Evolutionary conservation across 2,888 invertebrate genomes (phyloP).

Genomic region (Temnothorax ravouxi): DNA sequence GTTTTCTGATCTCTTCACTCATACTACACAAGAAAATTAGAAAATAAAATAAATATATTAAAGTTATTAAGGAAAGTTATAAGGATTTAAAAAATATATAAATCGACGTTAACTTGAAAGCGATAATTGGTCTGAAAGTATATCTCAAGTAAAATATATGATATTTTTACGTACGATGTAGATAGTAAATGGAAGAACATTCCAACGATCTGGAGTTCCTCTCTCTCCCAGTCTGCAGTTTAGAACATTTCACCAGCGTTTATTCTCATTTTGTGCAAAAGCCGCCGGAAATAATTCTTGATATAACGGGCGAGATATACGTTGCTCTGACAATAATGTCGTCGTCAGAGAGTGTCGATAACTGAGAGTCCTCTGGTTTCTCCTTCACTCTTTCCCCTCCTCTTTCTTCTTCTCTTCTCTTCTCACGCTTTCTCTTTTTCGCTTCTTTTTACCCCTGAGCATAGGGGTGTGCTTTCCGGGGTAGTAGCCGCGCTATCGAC

Average conservation of each 20-base stretch:
- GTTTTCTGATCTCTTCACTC: neutral
- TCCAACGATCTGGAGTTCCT: neutral
- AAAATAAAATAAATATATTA: neutral
- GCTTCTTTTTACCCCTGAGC: conserved; percentile 51
- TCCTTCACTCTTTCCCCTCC: conserved; percentile 43
- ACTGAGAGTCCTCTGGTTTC: conserved; percentile 65
- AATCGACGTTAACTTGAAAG: neutral
- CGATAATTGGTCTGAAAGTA: neutral
- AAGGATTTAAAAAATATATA: neutral
- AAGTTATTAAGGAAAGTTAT: neutral
- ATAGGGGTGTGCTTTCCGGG: conserved; percentile 69
- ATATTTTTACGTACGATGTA: conserved; percentile 2
- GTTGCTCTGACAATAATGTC: conserved; percentile 47
- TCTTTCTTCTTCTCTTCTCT: conserved; percentile 37
- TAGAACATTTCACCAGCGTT: conserved; percentile 35
- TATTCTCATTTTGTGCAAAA: conserved; percentile 48
- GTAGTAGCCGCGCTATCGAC: conserved; percentile 81
- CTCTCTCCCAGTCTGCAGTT: neutral
- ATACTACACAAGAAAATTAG: neutral
- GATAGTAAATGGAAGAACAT: conserved; percentile 1
- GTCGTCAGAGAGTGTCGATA: conserved; percentile 66
- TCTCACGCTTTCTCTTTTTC: conserved; percentile 35
- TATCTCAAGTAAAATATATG: neutral
- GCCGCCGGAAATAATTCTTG: conserved; percentile 52
- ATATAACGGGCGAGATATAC: conserved; percentile 31